Evolutionary conservation across 2,888 invertebrate genomes (phyloP).

Genomic region (Dastarcus helophoroides): DNA sequence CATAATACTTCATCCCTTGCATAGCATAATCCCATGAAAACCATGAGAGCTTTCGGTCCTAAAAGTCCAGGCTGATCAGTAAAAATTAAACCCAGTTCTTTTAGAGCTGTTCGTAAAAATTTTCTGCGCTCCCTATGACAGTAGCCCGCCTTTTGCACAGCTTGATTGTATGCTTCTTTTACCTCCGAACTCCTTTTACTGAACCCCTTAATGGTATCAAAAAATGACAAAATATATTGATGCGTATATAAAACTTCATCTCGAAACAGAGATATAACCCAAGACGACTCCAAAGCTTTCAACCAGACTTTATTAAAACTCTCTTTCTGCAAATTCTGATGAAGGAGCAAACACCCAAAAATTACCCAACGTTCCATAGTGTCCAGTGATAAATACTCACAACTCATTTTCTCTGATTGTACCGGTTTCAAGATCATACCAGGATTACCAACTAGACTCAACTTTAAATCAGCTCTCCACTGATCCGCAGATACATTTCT

Average conservation of each 20-base stretch:
- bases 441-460: constrained; percentile 90
- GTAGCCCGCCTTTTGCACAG: constrained; percentile 81
- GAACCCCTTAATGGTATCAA: constrained; percentile 92
- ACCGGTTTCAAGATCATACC: constrained; percentile 89
- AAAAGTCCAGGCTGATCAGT: constrained; percentile 96
- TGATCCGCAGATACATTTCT: constrained; percentile 89
- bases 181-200: constrained; percentile 88
- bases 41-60: constrained; percentile 92
- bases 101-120: constrained; percentile 88
- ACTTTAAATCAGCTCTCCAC: constrained; percentile 85
- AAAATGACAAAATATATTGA: constrained; percentile 81
- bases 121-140: constrained; percentile 92
- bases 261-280: constrained; percentile 88
- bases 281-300: constrained; percentile 81
- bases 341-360: constrained; percentile 85
- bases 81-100: constrained; percentile 88
- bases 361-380: constrained; percentile 95
- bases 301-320: constrained; percentile 84
- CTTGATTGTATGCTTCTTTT: constrained; percentile 86
- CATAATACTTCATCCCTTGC: constrained; percentile 96
- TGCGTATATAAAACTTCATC: constrained; percentile 97
- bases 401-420: constrained; percentile 91
- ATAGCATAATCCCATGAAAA: constrained; percentile 92
- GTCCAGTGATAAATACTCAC: constrained; percentile 93
- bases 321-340: constrained; percentile 71